Evolutionary conservation across 2,113 vertebrate genomes (phyloP), one percentile per base, ranked within the genome.

Genomic region (Leptosomus discolor): DNA sequence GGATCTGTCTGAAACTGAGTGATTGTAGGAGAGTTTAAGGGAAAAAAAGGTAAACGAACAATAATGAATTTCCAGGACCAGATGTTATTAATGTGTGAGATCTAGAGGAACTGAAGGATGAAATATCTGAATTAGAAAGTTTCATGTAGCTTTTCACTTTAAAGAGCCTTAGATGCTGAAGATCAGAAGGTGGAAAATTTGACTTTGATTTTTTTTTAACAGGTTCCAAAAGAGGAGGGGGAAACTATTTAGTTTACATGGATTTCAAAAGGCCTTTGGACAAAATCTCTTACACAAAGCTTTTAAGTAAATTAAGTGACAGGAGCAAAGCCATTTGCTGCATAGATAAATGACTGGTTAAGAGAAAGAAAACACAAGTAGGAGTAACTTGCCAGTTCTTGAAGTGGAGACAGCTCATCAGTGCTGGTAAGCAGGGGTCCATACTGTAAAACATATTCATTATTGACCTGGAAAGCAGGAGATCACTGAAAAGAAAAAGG

Each of bases 271-370:
- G 34, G 37, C 17, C 22, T 88, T 70, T 81, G 50, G 60, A 92
- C 15, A 41, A 77, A 36, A 7, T 56, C 12, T 89, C 60, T 81
- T 32, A 48, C 37, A 77, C 22, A 91, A 94, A 89, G 76, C 89
- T 96, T 94, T 94, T 87, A 95, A 91, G 56, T 75, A 96, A 94
- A 94, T 94, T 87, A 87, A 27, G 36, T 84, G 15, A 48, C 60
- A 89, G 11, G 45, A 91, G 36, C 11, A 96, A 89, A 91, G 46
- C 14, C 51, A 60, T 92, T 89, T 94, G 21, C 78, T 78, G 51
- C 56, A 64, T 63, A 54, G 51, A 78, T 60, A 71, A 91, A 92
- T 86, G 50, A 46, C 64, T 43, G 32, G 56, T 85, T 92, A 78
- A 60, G 21, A 58, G 56, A 81, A 91, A 54, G 41, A 51, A 85